Percentiles rank a stretch among this genome's conserved stretches.
Evolutionary conservation across 2,797 vertebrate genomes (phyloP).

Genomic region (Rallus crepitans): DNA sequence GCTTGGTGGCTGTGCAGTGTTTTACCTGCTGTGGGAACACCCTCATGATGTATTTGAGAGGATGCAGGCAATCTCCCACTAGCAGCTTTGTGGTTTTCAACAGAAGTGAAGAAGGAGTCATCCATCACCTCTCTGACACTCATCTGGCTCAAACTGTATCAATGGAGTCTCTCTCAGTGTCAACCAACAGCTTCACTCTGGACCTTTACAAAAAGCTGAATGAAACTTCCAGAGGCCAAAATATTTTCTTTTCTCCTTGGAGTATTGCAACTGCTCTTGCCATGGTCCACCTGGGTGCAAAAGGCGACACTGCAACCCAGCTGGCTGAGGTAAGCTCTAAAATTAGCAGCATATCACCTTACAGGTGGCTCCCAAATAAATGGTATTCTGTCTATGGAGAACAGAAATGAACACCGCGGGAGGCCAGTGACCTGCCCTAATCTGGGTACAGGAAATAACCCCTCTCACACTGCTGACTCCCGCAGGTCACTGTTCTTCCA

Average conservation of each 20-base stretch:
- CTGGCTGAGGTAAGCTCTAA: constrained; percentile 73
- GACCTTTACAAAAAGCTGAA: constrained; percentile 77
- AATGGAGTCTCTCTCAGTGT: constrained; percentile 69
- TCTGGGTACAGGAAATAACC: not conserved
- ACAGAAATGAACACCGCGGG: not conserved
- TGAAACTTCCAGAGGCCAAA: constrained; percentile 65
- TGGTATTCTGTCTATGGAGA: not conserved
- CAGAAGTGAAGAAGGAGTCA: not conserved
- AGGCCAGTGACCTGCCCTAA: not conserved
- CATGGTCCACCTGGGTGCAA: constrained; percentile 75
- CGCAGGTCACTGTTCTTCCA: not conserved
- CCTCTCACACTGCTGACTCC: not conserved
- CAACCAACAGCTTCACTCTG: constrained; percentile 74
- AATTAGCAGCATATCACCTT: not conserved
- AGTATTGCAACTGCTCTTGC: constrained; percentile 69
- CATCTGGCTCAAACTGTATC: constrained; percentile 24
- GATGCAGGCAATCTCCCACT: not conserved
- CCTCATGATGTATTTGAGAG: not conserved
- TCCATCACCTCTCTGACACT: not conserved
- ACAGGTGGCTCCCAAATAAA: not conserved
- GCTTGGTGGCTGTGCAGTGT: not conserved
- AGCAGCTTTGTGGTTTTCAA: not conserved
- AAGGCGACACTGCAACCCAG: constrained; percentile 68
- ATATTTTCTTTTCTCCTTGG: constrained; percentile 78
- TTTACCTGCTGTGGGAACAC: not conserved